Conservation (phyloP, 2,113 vertebrate species). For the Anolis sagrei region DNA sequence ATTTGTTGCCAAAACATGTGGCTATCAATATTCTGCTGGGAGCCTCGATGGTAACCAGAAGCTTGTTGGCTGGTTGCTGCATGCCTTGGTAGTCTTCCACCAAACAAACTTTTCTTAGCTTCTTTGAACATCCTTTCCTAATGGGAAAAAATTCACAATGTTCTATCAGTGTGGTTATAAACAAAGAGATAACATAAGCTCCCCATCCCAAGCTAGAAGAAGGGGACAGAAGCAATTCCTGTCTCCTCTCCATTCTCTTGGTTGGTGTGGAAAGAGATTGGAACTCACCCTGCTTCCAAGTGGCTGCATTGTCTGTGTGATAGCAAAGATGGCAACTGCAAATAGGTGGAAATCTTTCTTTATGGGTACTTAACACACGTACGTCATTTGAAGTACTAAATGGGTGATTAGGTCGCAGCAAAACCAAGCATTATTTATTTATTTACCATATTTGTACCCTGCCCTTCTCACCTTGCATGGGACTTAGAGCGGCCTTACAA, state of each 20-base stretch:
- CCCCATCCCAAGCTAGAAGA: too few species aligned
- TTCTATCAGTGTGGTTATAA: neutral
- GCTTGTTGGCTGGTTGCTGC: neutral
- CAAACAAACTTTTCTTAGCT: neutral
- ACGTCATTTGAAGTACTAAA: neutral
- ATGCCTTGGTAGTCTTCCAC: neutral
- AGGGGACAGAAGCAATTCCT: neutral
- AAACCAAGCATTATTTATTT: too few species aligned
- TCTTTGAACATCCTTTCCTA: neutral
- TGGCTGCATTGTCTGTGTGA: too few species aligned
- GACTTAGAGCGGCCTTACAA: too few species aligned
- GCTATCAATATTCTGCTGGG: neutral
- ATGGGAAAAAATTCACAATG: neutral
- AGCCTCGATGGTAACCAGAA: neutral
- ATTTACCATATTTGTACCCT: too few species aligned
- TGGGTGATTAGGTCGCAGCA: neutral
- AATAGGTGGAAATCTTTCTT: neutral
- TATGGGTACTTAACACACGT: neutral
- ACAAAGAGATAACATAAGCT: neutral
- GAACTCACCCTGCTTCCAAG: too few species aligned
- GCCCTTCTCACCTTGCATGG: too few species aligned
- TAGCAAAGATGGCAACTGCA: neutral
- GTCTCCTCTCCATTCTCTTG: neutral
- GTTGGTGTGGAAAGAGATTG: too few species aligned
- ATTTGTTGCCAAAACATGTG: neutral